Percentiles rank a stretch among this genome's conserved stretches.
phyloP scores from a whole-genome alignment of 2,888 invertebrate genomes.

The Malacosoma neustria region DNA sequence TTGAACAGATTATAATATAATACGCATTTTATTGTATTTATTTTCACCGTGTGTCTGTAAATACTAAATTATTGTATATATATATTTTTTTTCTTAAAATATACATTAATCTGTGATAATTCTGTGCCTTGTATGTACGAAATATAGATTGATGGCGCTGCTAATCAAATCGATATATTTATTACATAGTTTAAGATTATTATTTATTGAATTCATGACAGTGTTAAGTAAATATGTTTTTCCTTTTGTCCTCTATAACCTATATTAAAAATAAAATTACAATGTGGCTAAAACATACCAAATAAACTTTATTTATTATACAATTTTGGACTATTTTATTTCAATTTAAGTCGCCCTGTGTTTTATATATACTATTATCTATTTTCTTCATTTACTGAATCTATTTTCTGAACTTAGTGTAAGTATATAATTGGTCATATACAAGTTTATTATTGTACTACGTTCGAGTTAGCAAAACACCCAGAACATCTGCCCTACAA shows the following conservation, averaged over 20 bases:
- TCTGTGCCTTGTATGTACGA: conserved; percentile 60
- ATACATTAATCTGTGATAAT: conserved; percentile 68
- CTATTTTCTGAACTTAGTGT: too few relatives aligned
- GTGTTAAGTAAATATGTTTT: not conserved
- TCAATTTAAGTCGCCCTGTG: too few relatives aligned
- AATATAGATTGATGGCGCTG: conserved; percentile 55
- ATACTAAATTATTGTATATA: conserved; percentile 22
- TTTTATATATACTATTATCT: too few relatives aligned
- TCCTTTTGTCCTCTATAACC: not conserved
- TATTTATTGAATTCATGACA: conserved; percentile 19
- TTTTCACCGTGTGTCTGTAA: conserved; percentile 27
- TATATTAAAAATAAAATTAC: too few relatives aligned
- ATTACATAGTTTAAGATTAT: conserved; percentile 30
- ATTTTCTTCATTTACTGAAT: too few relatives aligned
- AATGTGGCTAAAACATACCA: conserved; percentile 18
- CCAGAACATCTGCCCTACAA: too few relatives aligned
- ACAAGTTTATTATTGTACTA: too few relatives aligned
- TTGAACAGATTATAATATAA: not conserved
- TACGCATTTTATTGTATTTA: conserved; percentile 14
- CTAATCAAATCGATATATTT: conserved; percentile 27
- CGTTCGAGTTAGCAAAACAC: too few relatives aligned
- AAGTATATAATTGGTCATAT: too few relatives aligned
- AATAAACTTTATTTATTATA: conserved; percentile 11
- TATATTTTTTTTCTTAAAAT: conserved; percentile 32
- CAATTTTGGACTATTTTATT: too few relatives aligned